Evolutionary conservation across 2,888 invertebrate species (phyloP), one percentile per base, ranked within the genome.

Genomic region (Allophyes oxyacanthae): DNA sequence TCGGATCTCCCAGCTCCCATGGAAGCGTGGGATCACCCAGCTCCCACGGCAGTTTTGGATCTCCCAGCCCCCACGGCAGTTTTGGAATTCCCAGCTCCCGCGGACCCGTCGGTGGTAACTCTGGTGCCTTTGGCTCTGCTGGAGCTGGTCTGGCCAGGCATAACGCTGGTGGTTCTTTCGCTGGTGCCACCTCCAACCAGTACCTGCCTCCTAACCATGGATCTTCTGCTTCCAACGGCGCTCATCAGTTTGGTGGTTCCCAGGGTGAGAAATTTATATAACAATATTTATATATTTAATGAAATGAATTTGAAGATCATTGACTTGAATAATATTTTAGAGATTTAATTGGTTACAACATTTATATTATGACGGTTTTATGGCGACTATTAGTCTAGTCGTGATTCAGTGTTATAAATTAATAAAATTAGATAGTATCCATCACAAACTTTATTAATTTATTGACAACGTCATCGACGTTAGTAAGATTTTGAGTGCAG

Each of bases 151-250:
- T 7, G 6, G 15, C 38, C 0, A 36, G 50, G 2, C 34, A 32
- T 13, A 58, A 45, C 7, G 48, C 34, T 37, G 66, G 58, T 0
- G 26, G 33, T 42, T 36, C 49, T 15, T 62, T 48, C 2, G 63
- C 64, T 33, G 84, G 83, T 15, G 87, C 88, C 20, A 85, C 88
- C 15, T 87, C 87, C 32, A 92, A 91, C 81, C 90, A 91, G 58
- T 93, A 93, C 74, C 77, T 93, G 36, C 91, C 93, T 28, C 93
- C 93, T 59, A 58, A 87, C 58, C 86, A 86, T 1, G 89, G 84
- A 60, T 65, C 86, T 38, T 77, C 87, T 45, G 82, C 78, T 51
- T 73, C 79, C 30, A 76, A 64, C 42, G 79, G 75, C 34, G 41
- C 2, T 0, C 30, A 52, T 13, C 63, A 69, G 36, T 81, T 77